Evolutionary conservation across 2,113 vertebrate species (phyloP), one percentile per base, ranked within the genome.

Genomic region (Vulpes ferrilata): DNA sequence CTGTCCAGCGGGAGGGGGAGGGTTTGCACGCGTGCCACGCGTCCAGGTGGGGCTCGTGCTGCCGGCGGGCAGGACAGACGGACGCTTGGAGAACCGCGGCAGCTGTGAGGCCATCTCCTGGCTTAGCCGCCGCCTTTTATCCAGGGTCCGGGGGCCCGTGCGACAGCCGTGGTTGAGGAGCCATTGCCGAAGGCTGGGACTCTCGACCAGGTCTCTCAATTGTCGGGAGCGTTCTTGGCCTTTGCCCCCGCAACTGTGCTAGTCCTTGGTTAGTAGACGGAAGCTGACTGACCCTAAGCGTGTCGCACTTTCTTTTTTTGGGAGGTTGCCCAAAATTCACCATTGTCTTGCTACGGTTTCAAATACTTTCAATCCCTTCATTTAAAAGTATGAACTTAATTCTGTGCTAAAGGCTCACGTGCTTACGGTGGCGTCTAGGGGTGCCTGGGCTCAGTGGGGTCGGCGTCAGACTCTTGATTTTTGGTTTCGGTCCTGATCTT

Each of bases 351-450:
- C 25, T 91, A 22, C 60, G 32, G 43, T 92, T 90, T 91, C 81
- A 76, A 67, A 92, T 82, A 81, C 67, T 95, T 93, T 69, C 93
- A 76, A 95, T 95, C 12, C 27, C 59, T 11, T 73, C 51, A 60
- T 88, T 96, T 53, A 95, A 79, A 94, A 92, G 62, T 43, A 51
- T 62, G 32, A 90, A 91, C 30, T 90, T 71, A 79, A 94, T 65
- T 65, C 17, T 62, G 0, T 38, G 27, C 83, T 74, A 83, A 94
- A 94, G 5, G 23, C 7, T 95, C 57, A 62, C 71, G 16, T 48
- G 43, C 82, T 64, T 84, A 79, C n/a, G 25, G 71, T 71, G 76
- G 12, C 74, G 43, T 82, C 19, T 57, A 84, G 43, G 32, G 67
- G 17, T n/a, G 19, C 32, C 8, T 69, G 32, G 67, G 67, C 67